Conservation (phyloP, 2,888 invertebrate genomes). For the Chromoteleia sp. region DNA sequence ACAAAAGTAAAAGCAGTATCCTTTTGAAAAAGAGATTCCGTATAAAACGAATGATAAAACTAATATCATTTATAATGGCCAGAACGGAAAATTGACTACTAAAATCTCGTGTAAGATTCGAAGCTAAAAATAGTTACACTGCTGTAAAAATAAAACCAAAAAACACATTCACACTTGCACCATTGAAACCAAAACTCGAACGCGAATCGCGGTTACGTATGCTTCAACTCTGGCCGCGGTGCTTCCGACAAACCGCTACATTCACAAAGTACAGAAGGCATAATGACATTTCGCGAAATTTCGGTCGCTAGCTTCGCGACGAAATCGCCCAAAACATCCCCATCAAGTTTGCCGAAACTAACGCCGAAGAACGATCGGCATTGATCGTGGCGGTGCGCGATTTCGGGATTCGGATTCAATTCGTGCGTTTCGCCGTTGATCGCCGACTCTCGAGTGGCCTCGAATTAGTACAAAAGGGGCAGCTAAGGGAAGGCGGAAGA, state of each 20-base stretch:
- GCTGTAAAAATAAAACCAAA: too few relatives aligned
- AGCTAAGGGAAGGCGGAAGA: conserved; percentile 6
- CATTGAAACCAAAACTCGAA: background rate
- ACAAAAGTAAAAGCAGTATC: too few relatives aligned
- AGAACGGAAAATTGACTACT: too few relatives aligned
- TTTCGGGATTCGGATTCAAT: conserved; percentile 19
- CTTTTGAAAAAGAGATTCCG: too few relatives aligned
- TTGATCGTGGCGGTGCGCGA: background rate
- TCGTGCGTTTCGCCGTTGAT: conserved; percentile 21
- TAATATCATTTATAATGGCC: too few relatives aligned
- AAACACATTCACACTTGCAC: conserved; percentile 13
- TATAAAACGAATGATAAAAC: too few relatives aligned
- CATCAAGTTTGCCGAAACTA: background rate
- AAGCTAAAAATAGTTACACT: too few relatives aligned
- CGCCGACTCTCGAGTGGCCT: conserved; percentile 13
- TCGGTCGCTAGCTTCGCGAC: conserved; percentile 22
- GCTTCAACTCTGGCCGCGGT: conserved; percentile 1
- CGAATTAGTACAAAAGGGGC: conserved; percentile 21
- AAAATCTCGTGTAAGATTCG: too few relatives aligned
- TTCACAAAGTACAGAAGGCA: conserved; percentile 25
- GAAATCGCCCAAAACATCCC: background rate
- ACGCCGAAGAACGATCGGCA: background rate
- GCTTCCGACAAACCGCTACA: conserved; percentile 4
- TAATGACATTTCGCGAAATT: conserved; percentile 41
- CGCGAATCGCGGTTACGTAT: conserved; percentile 12